A percentile compares a stretch with the other conserved stretches of the same genome.
phyloP scores from a whole-genome alignment of 2,888 invertebrate species.

The Rotaria socialis region DNA sequence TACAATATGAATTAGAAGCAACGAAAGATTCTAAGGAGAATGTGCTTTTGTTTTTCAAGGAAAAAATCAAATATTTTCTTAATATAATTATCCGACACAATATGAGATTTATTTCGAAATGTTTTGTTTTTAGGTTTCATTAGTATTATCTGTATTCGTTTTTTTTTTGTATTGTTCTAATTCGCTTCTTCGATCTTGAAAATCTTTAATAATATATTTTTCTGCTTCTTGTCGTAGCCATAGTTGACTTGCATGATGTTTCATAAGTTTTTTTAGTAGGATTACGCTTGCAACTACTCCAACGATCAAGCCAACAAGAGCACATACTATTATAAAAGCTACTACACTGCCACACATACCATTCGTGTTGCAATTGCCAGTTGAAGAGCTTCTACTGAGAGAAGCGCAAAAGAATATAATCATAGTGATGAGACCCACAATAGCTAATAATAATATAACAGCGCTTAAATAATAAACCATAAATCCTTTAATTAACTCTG shows the following conservation, averaged over 20 bases:
- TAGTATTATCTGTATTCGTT: too few relatives aligned
- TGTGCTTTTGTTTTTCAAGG: too few relatives aligned
- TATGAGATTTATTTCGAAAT: too few relatives aligned
- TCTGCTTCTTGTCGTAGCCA: slow-evolving; percentile 26
- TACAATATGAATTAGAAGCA: background rate
- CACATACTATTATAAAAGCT: background rate
- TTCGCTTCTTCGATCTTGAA: background rate
- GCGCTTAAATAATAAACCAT: background rate
- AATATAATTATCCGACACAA: too few relatives aligned
- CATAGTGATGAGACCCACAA: background rate
- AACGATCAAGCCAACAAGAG: background rate
- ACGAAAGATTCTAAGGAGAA: too few relatives aligned
- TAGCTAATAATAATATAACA: background rate
- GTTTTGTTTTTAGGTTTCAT: too few relatives aligned
- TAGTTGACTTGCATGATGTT: slow-evolving; percentile 6
- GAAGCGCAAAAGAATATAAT: background rate
- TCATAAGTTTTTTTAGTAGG: background rate
- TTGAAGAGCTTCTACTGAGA: background rate
- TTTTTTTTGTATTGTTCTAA: slow-evolving; percentile 14
- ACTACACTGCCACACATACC: background rate
- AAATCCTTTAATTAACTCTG: background rate
- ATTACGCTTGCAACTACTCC: background rate
- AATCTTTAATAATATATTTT: slow-evolving; percentile 31
- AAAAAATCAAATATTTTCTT: too few relatives aligned
- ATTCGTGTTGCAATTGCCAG: background rate